Percentiles rank a stretch among this genome's conserved stretches.
Conservation (phyloP, 2,888 invertebrate genomes). For the Zaprionus lineosus region DNA sequence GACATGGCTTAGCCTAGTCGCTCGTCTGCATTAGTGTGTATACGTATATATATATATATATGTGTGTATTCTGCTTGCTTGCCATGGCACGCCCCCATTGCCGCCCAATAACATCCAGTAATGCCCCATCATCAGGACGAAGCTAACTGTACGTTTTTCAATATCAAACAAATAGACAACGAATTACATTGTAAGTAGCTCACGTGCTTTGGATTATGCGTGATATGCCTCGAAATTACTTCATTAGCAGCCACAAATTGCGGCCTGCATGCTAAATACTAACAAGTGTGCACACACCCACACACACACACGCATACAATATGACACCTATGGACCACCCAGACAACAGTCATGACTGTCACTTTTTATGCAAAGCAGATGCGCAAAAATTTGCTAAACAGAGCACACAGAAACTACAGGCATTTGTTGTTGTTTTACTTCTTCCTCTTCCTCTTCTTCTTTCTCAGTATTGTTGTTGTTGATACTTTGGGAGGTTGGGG, state of each 20-base stretch:
- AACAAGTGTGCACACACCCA: slow-evolving; percentile 27
- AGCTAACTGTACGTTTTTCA: slow-evolving; percentile 59
- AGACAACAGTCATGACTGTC: slow-evolving; percentile 35
- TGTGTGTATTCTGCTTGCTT: too few species aligned
- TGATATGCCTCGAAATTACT: slow-evolving; percentile 78
- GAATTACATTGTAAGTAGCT: slow-evolving; percentile 79
- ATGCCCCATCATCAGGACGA: slow-evolving; percentile 1
- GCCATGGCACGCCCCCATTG: background rate
- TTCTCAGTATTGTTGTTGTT: too few species aligned
- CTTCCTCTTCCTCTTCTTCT: too few species aligned
- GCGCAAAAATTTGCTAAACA: slow-evolving; percentile 51
- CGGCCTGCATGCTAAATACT: slow-evolving; percentile 73
- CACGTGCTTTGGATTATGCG: slow-evolving; percentile 78
- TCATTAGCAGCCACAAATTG: slow-evolving; percentile 77
- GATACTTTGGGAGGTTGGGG: background rate
- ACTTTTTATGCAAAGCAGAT: slow-evolving; percentile 72
- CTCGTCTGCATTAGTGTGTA: too few species aligned
- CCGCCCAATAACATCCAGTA: background rate
- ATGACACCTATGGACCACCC: slow-evolving; percentile 5
- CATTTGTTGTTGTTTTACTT: too few species aligned
- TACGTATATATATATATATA: too few species aligned
- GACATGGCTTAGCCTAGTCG: slow-evolving; percentile 35
- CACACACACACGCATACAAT: slow-evolving; percentile 5
- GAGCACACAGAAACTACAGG: slow-evolving; percentile 44
- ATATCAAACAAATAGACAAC: slow-evolving; percentile 79